Base-by-base conservation (phyloP, 2,888 invertebrate species). In the Drosophila nr. perissopoda region DNA sequence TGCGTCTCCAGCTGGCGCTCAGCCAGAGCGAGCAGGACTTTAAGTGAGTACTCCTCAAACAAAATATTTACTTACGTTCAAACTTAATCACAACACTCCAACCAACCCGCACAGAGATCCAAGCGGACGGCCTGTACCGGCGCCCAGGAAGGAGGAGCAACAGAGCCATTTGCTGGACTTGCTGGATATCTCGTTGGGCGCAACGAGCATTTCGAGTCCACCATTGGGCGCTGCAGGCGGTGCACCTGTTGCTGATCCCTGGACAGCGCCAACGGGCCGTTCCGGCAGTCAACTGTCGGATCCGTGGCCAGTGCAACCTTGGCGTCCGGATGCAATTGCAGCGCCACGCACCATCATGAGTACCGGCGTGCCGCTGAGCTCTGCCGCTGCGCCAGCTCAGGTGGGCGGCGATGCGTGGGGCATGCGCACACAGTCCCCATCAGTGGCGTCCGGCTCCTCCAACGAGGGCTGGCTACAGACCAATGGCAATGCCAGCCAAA, bases 1-100 rank as follows among this genome's bases (percentile, higher is more conserved):
- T 99, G 77, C 95, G 99, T 79, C 95, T 99, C 83, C 99, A 99
- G 94, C 95, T 99, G 93, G 99, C 99, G 46, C 94, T 99, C 83
- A 97, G 97, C 92, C 98, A 99, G 94, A 98, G 98, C 93, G 97
- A 98, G 94, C 96, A 98, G 92, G 98, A 98, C 94, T 97, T 97
- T 93, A 96, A 96, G 97, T 97, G 84, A 94, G 95, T 94, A 4
- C 25, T 25, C 16, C 25, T 1, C 16, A 25, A 16, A 1, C 8
- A 1, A 18, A 42, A 31, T 2, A 7, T n/a, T 29, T 8, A 38
- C 3, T 1, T 4, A 1, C n/a, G 10, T 27, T 13, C 6, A 27
- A 52, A 49, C 46, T 25, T 46, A 25, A 21, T 46, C 25, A 48
- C 21, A 13, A 7, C 11, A 25, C 10, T 31, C n/a, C 52, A 0